Evolutionary conservation across 2,113 vertebrate genomes (phyloP), one percentile per base, ranked within the genome.

Genomic region (Microcebus tavaratra): DNA sequence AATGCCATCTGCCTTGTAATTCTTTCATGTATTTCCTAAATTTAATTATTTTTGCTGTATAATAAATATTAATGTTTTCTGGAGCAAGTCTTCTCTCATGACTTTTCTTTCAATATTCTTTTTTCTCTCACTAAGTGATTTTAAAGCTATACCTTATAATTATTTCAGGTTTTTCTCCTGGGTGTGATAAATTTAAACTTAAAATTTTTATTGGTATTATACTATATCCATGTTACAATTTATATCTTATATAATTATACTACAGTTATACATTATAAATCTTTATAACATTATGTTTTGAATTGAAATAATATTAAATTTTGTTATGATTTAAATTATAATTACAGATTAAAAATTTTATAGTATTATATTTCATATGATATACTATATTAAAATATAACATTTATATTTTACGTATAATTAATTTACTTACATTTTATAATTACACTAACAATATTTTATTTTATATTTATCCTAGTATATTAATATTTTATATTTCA

Each of bases 121-220:
- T 25, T 78, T 2, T 13, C 0, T 81, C 27, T 94, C 65, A 61
- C 42, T 96, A 72, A 94, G 18, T 86, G 72, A 91, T 73, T 53
- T 94, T 79, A 75, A 81, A 76, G 57, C 23, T 21, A 15, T 5
- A 27, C 14, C 61, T 59, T 36, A 3, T 55, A 87, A 76, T 68
- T 73, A n/a, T 12, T 92, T 79, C 36, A 48, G 76, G 0, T 29
- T 42, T 90, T 59, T 73, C 70, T 82, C 9, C n/a, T 65, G 36
- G 12, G 3, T 8, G 1, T 53, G 23, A 65, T 59, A 90, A 10
- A 36, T 20, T 42, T 50, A 90, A 14, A 36, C 20, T 21, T 75
- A 42, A 94, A 61, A 65, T 61, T 59, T 97, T 93, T 48, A 68
- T 55, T 67, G 63, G 27, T 13, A 65, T 95, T 63, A 48, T 81